These are phyloP conservation scores for Benitochromis conjunctus DNA, from an alignment of 2,113 vertebrate genomes.

Conservation along the genomic window DNA sequence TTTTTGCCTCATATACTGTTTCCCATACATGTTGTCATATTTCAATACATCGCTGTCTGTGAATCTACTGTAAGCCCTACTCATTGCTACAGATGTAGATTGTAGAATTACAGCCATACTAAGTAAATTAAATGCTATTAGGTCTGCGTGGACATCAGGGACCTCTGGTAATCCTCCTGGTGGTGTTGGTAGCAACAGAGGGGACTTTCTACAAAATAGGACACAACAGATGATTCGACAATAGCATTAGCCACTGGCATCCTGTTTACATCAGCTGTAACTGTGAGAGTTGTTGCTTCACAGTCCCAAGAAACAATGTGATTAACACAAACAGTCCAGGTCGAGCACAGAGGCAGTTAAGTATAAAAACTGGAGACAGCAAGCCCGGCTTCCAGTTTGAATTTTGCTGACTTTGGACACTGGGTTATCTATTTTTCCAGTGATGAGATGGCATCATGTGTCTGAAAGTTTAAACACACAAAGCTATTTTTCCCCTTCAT, in stretches of 20 bases:
- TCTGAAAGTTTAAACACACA: not conserved
- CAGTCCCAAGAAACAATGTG: not conserved
- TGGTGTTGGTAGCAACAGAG: constrained; percentile 44
- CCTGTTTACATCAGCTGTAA: constrained; percentile 1
- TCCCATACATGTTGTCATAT: not conserved
- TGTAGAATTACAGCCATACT: constrained; percentile 61
- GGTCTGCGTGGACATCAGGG: constrained; percentile 29
- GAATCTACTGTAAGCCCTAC: constrained; percentile 1
- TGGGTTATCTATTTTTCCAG: not conserved
- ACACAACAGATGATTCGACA: constrained; percentile 61
- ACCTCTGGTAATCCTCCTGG: constrained; percentile 48
- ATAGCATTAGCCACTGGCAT: constrained; percentile 21
- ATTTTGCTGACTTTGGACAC: not conserved
- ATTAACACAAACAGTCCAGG: not conserved
- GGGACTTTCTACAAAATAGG: constrained; percentile 42
- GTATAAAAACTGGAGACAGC: not conserved
- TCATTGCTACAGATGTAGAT: constrained; percentile 57
- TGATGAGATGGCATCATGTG: not conserved
- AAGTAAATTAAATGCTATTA: constrained; percentile 72
- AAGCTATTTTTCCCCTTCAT: not conserved
- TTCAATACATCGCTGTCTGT: not conserved
- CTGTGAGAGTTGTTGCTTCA: not conserved
- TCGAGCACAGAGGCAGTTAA: not conserved
- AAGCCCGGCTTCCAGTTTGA: not conserved
- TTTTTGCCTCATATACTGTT: not conserved